phyloP scores from a whole-genome alignment of 2,888 invertebrate species.

The Amaurobius ferox region DNA sequence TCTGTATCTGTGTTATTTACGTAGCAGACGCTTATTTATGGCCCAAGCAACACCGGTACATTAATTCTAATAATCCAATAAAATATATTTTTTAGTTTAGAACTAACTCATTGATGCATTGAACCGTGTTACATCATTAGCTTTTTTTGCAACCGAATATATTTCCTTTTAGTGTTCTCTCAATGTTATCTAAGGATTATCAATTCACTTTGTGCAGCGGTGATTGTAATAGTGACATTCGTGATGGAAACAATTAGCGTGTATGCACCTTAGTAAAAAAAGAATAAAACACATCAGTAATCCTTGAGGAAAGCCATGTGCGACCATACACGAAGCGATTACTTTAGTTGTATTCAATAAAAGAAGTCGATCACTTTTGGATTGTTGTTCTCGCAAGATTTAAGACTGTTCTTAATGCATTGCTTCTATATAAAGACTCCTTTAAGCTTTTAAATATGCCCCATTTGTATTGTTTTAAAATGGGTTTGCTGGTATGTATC shows the following conservation, averaged over 20 bases:
- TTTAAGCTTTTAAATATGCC: no score
- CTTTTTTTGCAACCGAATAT: not conserved
- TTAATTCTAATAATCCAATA: no score
- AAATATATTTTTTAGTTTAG: no score
- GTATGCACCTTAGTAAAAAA: not conserved
- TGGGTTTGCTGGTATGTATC: no score
- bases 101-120: not conserved
- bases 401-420: no score
- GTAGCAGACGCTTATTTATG: no score
- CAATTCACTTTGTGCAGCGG: not conserved
- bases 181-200: not conserved
- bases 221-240: not conserved
- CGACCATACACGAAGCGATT: not conserved
- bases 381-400: not conserved
- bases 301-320: not conserved
- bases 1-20: no score
- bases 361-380: not conserved
- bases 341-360: no score
- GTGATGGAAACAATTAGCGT: not conserved
- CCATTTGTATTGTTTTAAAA: no score
- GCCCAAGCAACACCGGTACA: no score
- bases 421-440: no score
- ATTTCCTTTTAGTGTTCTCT: not conserved
- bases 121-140: not conserved
- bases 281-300: not conserved